Evolutionary conservation across 2,888 invertebrate genomes (phyloP).

Genomic region (Dinocampus coccinellae): DNA sequence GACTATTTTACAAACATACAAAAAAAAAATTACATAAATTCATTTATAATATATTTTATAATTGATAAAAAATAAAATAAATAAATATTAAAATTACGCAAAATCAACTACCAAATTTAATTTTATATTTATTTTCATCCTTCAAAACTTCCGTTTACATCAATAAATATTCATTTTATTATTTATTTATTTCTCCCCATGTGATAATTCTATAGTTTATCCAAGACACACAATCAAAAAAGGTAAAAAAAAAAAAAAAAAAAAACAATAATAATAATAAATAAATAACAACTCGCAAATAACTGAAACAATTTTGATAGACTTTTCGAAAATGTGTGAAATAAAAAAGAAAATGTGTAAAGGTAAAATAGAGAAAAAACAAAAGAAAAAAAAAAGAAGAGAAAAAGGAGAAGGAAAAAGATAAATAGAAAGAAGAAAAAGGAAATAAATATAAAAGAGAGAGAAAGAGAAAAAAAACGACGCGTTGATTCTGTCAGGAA

Average conservation of each 20-base stretch:
- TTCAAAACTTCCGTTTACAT: not conserved
- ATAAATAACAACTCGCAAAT: not conserved
- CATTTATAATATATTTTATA: not conserved
- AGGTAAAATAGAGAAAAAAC: not conserved
- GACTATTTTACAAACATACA: conserved; percentile 72
- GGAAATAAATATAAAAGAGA: too few relatives aligned
- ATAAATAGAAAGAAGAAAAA: too few relatives aligned
- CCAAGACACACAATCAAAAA: too few relatives aligned
- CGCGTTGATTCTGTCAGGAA: conserved; percentile 23
- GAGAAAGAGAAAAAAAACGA: conserved; percentile 27
- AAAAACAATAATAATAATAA: too few relatives aligned
- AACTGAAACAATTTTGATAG: not conserved
- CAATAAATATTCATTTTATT: not conserved
- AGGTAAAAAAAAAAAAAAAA: too few relatives aligned
- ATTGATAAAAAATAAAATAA: not conserved
- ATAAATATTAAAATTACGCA: not conserved
- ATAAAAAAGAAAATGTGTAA: conserved; percentile 19
- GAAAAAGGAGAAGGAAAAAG: conserved; percentile 28
- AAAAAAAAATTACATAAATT: not conserved
- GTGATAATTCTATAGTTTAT: too few relatives aligned
- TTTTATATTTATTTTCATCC: not conserved
- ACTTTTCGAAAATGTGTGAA: conserved; percentile 2
- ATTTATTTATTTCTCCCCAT: not conserved
- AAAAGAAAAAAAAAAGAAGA: conserved; percentile 35
- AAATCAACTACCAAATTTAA: conserved; percentile 7